Conservation (phyloP, 2,888 invertebrate species). For the Oeneis ivallda region DNA sequence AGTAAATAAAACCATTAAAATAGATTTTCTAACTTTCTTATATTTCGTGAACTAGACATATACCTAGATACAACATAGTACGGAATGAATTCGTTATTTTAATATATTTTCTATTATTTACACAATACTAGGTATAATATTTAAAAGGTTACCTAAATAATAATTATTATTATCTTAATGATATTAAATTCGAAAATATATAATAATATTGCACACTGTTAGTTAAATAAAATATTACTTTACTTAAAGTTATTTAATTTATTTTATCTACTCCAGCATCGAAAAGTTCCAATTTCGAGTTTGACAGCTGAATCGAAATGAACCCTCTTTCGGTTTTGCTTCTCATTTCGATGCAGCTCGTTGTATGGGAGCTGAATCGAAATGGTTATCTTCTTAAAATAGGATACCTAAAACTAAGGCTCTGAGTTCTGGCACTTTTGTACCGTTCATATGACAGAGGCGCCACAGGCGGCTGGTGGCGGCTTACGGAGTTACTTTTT, state of each 20-base stretch:
- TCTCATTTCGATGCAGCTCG: too few relatives aligned
- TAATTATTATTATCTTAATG: slow-evolving; percentile 44
- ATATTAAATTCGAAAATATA: slow-evolving; percentile 74
- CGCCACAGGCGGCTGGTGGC: too few relatives aligned
- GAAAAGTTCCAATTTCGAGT: too few relatives aligned
- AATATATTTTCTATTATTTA: slow-evolving; percentile 39
- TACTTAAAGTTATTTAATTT: not conserved
- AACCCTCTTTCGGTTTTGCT: too few relatives aligned
- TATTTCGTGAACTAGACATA: slow-evolving; percentile 49
- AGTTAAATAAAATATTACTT: not conserved
- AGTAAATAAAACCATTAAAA: slow-evolving; percentile 35
- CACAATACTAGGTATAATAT: slow-evolving; percentile 39
- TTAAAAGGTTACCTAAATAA: not conserved
- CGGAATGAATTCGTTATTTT: slow-evolving; percentile 41
- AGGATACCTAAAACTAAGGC: too few relatives aligned
- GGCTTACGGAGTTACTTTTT: too few relatives aligned
- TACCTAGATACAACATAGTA: slow-evolving; percentile 23
- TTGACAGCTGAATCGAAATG: too few relatives aligned
- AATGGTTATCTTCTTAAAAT: too few relatives aligned
- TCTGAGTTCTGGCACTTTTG: too few relatives aligned
- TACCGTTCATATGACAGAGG: too few relatives aligned
- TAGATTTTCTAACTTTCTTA: slow-evolving; percentile 45
- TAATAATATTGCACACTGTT: slow-evolving; percentile 67
- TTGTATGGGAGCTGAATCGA: too few relatives aligned
- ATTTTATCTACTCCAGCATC: too few relatives aligned